Evolutionary conservation across 2,888 invertebrate species (phyloP), one percentile per base, ranked within the genome.

Genomic region (Sturmia bella): DNA sequence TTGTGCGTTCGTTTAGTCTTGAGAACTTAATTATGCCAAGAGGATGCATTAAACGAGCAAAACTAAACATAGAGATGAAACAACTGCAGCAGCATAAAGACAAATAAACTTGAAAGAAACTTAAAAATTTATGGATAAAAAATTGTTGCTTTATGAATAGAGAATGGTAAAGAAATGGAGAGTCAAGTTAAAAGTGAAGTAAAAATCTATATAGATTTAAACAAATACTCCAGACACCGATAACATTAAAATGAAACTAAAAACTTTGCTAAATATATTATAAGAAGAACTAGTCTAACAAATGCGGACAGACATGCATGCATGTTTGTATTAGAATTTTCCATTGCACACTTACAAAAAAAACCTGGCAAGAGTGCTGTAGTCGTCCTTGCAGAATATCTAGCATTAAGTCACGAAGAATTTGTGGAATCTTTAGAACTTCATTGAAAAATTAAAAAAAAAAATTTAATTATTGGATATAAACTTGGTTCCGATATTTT

Each of bases 11-110:
- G 39, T 79, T 72, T 21, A 32, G 63, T 43, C 45, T 61, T 48
- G 54, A 78, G 82, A 74, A 82, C 82, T 82, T 82, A 82, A 82
- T 82, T 82, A 82, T 82, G 74, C 64, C 82, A 52, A 32, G 69
- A 77, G 74, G 82, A 78, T 78, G 82, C 77, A 77, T 77, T 82
- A 74, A 78, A 77, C 69, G 72, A 77, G 68, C 54, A 56, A 76
- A 72, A 52, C 41, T 73, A 61, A 78, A 72, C 64, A 73, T 52
- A 57, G 63, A 80, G 59, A 73, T 63, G 56, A 73, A 48, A 63
- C 48, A 48, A 63, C 48, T 70, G 54, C 61, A 61, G 13, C 66
- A 63, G 37, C 54, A 59, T 11, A 24, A 59, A 45, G 50, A 63
- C 37, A 63, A 57, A 70, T 17, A 45, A 70, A 66, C 59, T 57